Percentiles rank a stretch among this genome's conserved stretches.
Evolutionary conservation across 1,140 invertebrate species (phyloP).

Genomic region (Bursaphelenchus mucronatus): DNA sequence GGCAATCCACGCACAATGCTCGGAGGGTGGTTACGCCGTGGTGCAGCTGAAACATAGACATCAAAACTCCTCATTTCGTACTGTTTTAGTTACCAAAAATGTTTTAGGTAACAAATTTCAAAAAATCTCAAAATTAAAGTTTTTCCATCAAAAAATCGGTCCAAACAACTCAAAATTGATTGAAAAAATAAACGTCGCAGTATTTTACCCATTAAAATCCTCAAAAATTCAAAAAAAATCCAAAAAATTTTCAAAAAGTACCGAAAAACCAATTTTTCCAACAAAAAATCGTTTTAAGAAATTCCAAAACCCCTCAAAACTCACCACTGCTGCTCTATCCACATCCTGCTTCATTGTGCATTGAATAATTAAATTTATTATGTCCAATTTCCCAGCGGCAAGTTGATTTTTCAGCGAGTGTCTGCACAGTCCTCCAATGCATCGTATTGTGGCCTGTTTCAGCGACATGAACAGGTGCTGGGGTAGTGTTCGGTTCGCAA

Average conservation of each 20-base stretch:
- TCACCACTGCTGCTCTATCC: neutral
- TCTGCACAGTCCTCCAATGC: neutral
- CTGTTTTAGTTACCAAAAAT: neutral
- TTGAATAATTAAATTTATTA: conserved; percentile 8
- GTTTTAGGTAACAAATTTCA: too few species aligned
- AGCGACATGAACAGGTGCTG: conserved; percentile 7
- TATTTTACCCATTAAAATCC: too few species aligned
- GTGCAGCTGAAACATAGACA: conserved; percentile 5
- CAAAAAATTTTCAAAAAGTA: too few species aligned
- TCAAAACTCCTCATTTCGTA: neutral
- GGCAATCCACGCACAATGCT: conserved; percentile 11
- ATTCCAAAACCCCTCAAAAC: too few species aligned
- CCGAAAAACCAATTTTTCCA: too few species aligned
- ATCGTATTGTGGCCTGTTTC: conserved; percentile 11
- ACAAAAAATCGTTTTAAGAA: too few species aligned
- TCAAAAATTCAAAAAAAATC: too few species aligned
- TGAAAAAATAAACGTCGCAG: too few species aligned
- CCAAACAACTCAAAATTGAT: too few species aligned
- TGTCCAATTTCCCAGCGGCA: conserved; percentile 9
- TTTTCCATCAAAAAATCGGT: too few species aligned
- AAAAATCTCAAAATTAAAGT: too few species aligned
- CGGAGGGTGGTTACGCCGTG: neutral
- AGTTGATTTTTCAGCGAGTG: conserved; percentile 8
- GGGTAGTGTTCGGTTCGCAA: neutral
- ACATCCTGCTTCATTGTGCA: conserved; percentile 17